Evolutionary conservation across 2,888 invertebrate genomes (phyloP), one percentile per base, ranked within the genome.

Genomic region (Cynaeus angustus): DNA sequence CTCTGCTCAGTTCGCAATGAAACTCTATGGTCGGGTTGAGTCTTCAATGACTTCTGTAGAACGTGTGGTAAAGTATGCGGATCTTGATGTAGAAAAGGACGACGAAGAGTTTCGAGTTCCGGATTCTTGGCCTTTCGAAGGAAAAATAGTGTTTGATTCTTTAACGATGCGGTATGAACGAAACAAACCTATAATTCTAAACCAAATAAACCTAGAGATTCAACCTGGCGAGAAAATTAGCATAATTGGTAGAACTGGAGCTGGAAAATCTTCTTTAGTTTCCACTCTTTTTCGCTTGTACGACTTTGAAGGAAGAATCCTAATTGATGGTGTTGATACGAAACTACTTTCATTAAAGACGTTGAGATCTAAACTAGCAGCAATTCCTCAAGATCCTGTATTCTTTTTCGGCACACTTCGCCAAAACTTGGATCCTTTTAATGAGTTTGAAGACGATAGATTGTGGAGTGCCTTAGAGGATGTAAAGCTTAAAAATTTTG

Each of bases 381-480:
- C 95, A 79, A 95, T 95, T 50, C 94, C 95, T 0, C 95, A 95
- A 83, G 94, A 94, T 79, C 94, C 95, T 0, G 93, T 94, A 61
- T 85, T 95, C 56, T 94, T 97, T 85, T 92, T 94, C 0, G 96
- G 95, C 43, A 92, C 94, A 1, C 88, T 97, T 86, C 87, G 96
- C 1, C 92, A 92, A 80, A 97, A 97, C 86, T 87, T 97, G 68
- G 97, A 97, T 86, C 97, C 96, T 0, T 96, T 96, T 83, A 90
- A 92, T 72, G 91, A 92, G 78, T 93, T 92, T 79, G 87, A 89
- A 0, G 96, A 97, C 77, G 88, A 88, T 8, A 88, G 92, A 71
- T 84, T 97, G 0, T 96, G 96, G 96, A 87, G 89, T 70, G 94
- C 94, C 0, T 84, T 97, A 26, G 94, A 94, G 74, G 92, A 95